Base-by-base conservation (phyloP, 2,888 invertebrate species). In the Thalpophila matura region DNA sequence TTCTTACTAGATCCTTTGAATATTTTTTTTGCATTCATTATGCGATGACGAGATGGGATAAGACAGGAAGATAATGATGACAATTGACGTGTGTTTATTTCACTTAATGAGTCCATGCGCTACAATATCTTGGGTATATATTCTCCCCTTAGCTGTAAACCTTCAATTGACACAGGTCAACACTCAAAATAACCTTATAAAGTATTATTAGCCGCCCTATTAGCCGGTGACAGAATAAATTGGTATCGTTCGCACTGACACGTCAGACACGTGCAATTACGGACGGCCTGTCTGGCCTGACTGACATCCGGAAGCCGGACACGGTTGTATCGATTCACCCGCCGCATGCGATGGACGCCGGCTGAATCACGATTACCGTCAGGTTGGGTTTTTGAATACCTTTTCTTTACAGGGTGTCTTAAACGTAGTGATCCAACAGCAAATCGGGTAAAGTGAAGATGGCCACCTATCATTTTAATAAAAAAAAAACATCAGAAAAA, bases 291-390 rank as follows among this genome's bases (percentile, higher is more conserved):
- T 61, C 55, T 38, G 65, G 20, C 9, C 1, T 7, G 42, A 49
- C 64, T 60, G 76, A 79, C 76, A 54, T 46, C 62, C 49, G 79
- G 59, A 65, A 26, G 40, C 53, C 64, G 43, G 64, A 62, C 55
- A 62, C 38, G 43, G 43, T 26, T 50, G 66, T 77, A 76, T 79
- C 79, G 79, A 72, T 79, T 77, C 38, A 31, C 37, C 9, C 47
- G 46, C 54, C 49, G 51, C 76, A 72, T 71, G 77, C 62, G 42
- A 60, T 79, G 56, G 43, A 58, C 47, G 68, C 68, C 14, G 46
- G 2, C 62, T 65, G 79, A 76, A 79, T 75, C 47, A 31, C 20
- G 38, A 71, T 66, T 37, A 35, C 40, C 16, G 50, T 45, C 59
- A 58, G 66, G 58, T 63, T 61, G 24, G n/a, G n/a, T 47, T 61